These are phyloP conservation scores for Mus caroli DNA, from an alignment of 2,797 vertebrate species.

Conservation along the genomic window DNA sequence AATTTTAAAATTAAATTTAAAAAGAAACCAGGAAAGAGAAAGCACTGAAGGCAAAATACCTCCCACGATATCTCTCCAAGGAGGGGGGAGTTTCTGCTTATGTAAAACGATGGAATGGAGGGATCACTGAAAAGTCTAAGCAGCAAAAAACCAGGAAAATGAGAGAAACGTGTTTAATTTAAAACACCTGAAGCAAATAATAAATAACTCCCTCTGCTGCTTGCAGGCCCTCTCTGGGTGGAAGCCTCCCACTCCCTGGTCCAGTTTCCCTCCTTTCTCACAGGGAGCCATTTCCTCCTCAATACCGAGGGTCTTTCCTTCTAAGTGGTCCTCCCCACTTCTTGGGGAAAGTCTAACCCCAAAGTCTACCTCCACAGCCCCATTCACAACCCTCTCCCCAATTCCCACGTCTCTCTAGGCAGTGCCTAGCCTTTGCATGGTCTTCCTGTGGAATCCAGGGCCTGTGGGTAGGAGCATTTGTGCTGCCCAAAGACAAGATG, in stretches of 20 bases:
- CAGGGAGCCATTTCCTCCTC: not conserved
- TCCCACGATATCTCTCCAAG: slow-evolving; percentile 77
- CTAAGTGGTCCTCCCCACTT: not conserved
- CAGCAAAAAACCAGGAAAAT: slow-evolving; percentile 65
- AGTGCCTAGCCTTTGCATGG: not conserved
- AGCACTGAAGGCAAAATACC: slow-evolving; percentile 83
- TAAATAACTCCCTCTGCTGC: slow-evolving; percentile 42
- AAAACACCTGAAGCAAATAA: slow-evolving; percentile 82
- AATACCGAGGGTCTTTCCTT: not conserved
- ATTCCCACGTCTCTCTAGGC: not conserved
- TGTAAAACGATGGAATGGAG: slow-evolving; percentile 77
- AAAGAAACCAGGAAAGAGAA: slow-evolving; percentile 82
- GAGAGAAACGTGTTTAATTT: slow-evolving; percentile 75
- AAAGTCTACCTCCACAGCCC: not conserved
- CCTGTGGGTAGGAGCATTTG: not conserved
- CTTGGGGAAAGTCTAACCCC: not conserved
- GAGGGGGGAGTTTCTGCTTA: slow-evolving; percentile 72
- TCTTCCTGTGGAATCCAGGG: slow-evolving; percentile 38
- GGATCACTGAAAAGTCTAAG: slow-evolving; percentile 57
- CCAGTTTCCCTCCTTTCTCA: slow-evolving; percentile 7
- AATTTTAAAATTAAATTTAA: slow-evolving; percentile 82
- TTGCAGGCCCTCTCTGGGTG: slow-evolving; percentile 11
- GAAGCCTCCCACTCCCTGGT: not conserved
- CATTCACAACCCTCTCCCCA: not conserved
- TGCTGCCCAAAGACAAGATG: not conserved